Evolutionary conservation across 2,113 vertebrate species (phyloP).

Genomic region (Phodopus roborovskii): DNA sequence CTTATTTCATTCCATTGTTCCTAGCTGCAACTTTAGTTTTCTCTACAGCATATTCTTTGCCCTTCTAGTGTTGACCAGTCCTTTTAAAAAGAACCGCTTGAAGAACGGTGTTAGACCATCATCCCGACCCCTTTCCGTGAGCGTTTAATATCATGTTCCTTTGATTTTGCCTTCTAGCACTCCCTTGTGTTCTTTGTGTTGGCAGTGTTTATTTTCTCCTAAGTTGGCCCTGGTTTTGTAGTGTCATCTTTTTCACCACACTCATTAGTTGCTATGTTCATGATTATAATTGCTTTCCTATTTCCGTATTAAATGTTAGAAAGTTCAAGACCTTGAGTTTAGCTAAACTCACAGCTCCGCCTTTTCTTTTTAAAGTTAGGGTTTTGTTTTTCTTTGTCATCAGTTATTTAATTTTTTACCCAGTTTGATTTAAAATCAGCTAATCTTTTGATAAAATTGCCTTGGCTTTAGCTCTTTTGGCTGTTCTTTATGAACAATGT

Average conservation of each 20-base stretch:
- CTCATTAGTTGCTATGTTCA: slow-evolving; percentile 61
- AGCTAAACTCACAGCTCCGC: slow-evolving; percentile 55
- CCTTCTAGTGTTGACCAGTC: slow-evolving; percentile 48
- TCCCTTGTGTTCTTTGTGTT: slow-evolving; percentile 78
- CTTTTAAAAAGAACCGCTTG: slow-evolving; percentile 66
- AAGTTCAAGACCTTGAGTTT: slow-evolving; percentile 57
- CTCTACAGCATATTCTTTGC: slow-evolving; percentile 66
- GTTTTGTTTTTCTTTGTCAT: slow-evolving; percentile 74
- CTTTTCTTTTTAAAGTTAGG: slow-evolving; percentile 75
- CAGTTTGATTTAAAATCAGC: slow-evolving; percentile 66
- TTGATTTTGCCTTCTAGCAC: slow-evolving; percentile 73
- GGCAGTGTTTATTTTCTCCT: slow-evolving; percentile 68
- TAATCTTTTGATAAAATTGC: slow-evolving; percentile 70
- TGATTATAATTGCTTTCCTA: slow-evolving; percentile 67
- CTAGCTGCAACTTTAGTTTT: slow-evolving; percentile 73
- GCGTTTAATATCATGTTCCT: slow-evolving; percentile 60
- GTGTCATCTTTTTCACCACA: slow-evolving; percentile 60
- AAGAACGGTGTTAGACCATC: slow-evolving; percentile 45
- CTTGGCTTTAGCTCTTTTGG: slow-evolving; percentile 70
- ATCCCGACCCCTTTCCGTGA: slow-evolving; percentile 38
- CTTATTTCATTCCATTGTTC: slow-evolving; percentile 77
- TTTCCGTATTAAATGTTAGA: slow-evolving; percentile 67
- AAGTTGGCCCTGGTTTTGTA: slow-evolving; percentile 64
- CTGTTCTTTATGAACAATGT: slow-evolving; percentile 71
- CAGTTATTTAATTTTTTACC: slow-evolving; percentile 59